Evolutionary conservation across 2,888 invertebrate species (phyloP).

Genomic region (Gastracanthus pulcherrimus): DNA sequence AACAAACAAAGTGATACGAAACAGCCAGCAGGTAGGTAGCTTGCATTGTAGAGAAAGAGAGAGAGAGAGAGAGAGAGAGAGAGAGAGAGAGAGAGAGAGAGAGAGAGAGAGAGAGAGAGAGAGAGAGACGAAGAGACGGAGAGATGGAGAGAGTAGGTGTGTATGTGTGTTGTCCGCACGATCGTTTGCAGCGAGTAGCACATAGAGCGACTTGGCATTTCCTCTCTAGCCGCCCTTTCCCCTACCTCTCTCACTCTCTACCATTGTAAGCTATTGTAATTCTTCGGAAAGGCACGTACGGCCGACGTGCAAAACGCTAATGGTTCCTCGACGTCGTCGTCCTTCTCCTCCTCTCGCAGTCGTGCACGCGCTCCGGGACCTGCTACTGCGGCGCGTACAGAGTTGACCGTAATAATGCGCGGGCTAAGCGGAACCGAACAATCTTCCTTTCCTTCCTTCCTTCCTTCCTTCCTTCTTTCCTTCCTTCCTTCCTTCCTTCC

Average conservation of each 20-base stretch:
- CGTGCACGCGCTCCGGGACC: background rate
- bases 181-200: background rate
- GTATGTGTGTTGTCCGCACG: background rate
- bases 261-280: conserved; percentile 61
- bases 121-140: background rate
- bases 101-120: conserved; percentile 40
- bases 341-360: conserved; percentile 15
- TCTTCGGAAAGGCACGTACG: conserved; percentile 67
- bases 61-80: conserved; percentile 40
- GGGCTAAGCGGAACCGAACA: conserved; percentile 60
- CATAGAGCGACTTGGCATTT: background rate
- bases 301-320: conserved; percentile 64
- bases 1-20: conserved; percentile 48
- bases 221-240: background rate
- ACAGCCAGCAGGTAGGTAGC: too few relatives aligned
- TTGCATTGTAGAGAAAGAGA: background rate
- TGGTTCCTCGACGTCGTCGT: conserved; percentile 49
- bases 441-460: conserved; percentile 59
- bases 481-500: conserved; percentile 29
- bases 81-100: background rate
- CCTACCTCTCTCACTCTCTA: conserved; percentile 8
- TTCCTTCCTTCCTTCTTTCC: conserved; percentile 53
- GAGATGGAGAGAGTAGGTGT: background rate
- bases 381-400: conserved; percentile 45
- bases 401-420: conserved; percentile 60